These are phyloP conservation scores for Nemotelus pantherinus DNA, from an alignment of 2,888 invertebrate genomes.

Conservation along the genomic window DNA sequence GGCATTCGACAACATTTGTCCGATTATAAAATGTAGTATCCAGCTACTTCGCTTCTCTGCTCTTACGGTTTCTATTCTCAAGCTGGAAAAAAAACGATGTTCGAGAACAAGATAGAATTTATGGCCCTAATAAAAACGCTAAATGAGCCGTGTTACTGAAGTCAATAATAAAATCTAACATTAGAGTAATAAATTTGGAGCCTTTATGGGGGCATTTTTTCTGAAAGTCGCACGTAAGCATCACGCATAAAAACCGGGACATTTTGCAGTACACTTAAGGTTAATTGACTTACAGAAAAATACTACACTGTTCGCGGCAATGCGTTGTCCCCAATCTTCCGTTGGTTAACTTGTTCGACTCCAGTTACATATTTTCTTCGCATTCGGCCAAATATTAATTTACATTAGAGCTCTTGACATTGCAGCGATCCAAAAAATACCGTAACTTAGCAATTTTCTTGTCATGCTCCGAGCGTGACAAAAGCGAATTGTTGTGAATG, in stretches of 20 bases:
- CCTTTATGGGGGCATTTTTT: slow-evolving; percentile 33
- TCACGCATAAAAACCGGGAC: background rate
- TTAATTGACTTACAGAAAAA: background rate
- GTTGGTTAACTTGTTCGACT: background rate
- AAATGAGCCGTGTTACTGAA: slow-evolving; percentile 46
- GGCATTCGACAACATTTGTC: too few relatives aligned
- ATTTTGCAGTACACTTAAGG: slow-evolving; percentile 26
- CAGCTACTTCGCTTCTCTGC: too few relatives aligned
- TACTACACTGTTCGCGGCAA: background rate
- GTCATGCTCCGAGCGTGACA: slow-evolving; percentile 29
- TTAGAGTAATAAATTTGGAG: slow-evolving; percentile 45
- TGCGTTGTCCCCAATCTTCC: background rate
- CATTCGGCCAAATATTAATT: background rate
- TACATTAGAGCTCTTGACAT: background rate
- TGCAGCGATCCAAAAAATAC: too few relatives aligned
- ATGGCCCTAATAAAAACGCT: slow-evolving; percentile 46
- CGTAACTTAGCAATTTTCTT: background rate
- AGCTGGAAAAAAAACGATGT: background rate
- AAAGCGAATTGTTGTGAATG: background rate
- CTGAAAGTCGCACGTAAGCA: background rate
- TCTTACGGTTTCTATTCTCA: too few relatives aligned
- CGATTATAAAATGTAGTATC: too few relatives aligned
- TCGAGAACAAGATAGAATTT: slow-evolving; percentile 43
- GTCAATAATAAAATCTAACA: slow-evolving; percentile 49
- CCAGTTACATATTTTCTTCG: background rate